Percentiles rank a stretch among this genome's conserved stretches.
These are phyloP conservation scores for Tethya wilhelma DNA, from an alignment of 37 sponge, comb jelly and placozoan genomes.

Conservation along the genomic window DNA sequence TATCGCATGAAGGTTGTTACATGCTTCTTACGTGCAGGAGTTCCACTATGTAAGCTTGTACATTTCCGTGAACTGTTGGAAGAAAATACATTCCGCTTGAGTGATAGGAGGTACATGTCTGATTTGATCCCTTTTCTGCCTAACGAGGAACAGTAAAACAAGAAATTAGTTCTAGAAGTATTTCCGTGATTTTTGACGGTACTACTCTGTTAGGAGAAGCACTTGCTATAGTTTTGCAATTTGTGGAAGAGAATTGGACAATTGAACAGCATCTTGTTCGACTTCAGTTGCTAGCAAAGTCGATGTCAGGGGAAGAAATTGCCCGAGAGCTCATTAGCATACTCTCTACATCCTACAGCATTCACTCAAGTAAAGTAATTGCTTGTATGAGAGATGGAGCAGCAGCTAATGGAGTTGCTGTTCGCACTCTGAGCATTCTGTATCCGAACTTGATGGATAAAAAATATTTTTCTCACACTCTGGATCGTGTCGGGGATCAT, in stretches of 20 bases:
- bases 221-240: constrained; percentile 35
- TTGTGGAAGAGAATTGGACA: constrained; percentile 29
- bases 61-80: constrained; percentile 29
- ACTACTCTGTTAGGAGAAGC: constrained; percentile 44
- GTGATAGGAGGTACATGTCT: constrained; percentile 13
- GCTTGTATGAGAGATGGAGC: constrained; percentile 47
- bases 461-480: constrained; percentile 62
- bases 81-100: constrained; percentile 34
- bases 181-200: constrained; percentile 50
- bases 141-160: constrained; percentile 2
- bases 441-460: constrained; percentile 37
- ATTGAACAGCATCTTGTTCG: constrained; percentile 25
- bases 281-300: constrained; percentile 31
- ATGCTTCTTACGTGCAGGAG: constrained; percentile 33
- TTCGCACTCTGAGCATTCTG: constrained; percentile 27
- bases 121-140: constrained; percentile 34
- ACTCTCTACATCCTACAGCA: neutral
- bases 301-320: constrained; percentile 8
- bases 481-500: constrained; percentile 51
- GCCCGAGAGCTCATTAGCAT: neutral
- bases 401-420: constrained; percentile 40
- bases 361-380: neutral
- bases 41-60: constrained; percentile 36
- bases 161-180: constrained; percentile 9
- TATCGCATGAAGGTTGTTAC: constrained; percentile 28